Evolutionary conservation across 2,113 vertebrate genomes (phyloP).

Genomic region (Grus americana): DNA sequence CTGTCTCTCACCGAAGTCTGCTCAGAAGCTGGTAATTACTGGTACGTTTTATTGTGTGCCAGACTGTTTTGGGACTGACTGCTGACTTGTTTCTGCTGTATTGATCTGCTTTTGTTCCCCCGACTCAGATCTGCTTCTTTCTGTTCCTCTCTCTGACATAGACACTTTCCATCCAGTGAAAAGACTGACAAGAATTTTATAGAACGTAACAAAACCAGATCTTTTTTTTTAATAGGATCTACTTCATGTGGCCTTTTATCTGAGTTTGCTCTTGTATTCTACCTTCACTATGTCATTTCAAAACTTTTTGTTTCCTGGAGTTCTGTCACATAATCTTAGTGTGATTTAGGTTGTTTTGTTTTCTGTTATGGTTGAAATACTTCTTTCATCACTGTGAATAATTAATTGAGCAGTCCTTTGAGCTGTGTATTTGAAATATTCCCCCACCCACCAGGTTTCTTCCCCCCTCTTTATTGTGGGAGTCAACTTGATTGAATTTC

Average conservation of each 20-base stretch:
- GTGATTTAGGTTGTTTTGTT: neutral
- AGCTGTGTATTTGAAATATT: neutral
- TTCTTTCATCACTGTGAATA: neutral
- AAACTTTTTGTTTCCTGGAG: neutral
- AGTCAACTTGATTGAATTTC: neutral
- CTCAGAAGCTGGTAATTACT: conserved; percentile 10
- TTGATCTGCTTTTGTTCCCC: conserved; percentile 23
- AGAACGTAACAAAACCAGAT: neutral
- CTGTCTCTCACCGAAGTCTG: neutral
- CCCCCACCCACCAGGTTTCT: neutral
- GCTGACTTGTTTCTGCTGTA: conserved; percentile 8
- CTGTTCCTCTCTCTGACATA: neutral
- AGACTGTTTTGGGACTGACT: conserved; percentile 6
- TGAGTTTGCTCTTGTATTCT: neutral
- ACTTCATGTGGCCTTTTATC: neutral
- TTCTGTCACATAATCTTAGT: rapidly evolving
- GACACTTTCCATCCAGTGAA: neutral
- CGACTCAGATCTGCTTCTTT: neutral
- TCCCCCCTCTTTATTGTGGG: rapidly evolving
- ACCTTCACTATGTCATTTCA: neutral
- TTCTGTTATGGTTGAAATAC: neutral
- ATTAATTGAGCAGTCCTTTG: neutral
- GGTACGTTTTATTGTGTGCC: neutral
- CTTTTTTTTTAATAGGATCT: neutral
- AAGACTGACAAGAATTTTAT: neutral